A percentile compares a stretch with the other conserved stretches of the same genome.
Evolutionary conservation across 2,113 vertebrate species (phyloP).

Genomic region (Pardalotus punctatus): DNA sequence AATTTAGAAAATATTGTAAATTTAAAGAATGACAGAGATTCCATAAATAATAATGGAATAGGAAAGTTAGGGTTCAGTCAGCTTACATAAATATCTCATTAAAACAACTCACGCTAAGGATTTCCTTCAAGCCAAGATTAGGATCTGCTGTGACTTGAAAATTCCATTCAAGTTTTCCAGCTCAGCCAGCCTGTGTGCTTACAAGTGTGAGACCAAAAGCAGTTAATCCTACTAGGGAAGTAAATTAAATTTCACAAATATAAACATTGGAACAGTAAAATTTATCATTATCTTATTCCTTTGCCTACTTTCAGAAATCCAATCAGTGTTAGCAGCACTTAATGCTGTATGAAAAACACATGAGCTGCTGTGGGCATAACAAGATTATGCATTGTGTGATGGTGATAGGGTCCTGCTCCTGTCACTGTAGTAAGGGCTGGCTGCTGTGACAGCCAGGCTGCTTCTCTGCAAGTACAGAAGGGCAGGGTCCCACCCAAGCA

Average conservation of each 20-base stretch:
- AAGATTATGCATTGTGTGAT: background rate
- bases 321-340: background rate
- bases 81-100: background rate
- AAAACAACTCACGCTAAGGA: background rate
- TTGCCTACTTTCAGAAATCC: background rate
- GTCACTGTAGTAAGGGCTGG: background rate
- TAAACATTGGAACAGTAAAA: background rate
- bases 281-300: background rate
- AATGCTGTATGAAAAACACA: background rate
- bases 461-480: background rate
- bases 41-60: background rate
- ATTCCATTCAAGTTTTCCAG: conserved; percentile 2
- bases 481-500: background rate
- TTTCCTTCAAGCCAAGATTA: conserved; percentile 15
- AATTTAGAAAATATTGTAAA: background rate
- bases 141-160: background rate
- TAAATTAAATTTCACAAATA: background rate
- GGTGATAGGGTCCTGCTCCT: background rate
- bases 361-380: background rate
- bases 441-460: background rate
- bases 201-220: background rate
- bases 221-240: background rate
- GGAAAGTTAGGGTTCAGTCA: background rate
- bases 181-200: background rate
- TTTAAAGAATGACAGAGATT: background rate